These are phyloP conservation scores for Xyrauchen texanus DNA, from an alignment of 2,113 vertebrate species.

Conservation along the genomic window DNA sequence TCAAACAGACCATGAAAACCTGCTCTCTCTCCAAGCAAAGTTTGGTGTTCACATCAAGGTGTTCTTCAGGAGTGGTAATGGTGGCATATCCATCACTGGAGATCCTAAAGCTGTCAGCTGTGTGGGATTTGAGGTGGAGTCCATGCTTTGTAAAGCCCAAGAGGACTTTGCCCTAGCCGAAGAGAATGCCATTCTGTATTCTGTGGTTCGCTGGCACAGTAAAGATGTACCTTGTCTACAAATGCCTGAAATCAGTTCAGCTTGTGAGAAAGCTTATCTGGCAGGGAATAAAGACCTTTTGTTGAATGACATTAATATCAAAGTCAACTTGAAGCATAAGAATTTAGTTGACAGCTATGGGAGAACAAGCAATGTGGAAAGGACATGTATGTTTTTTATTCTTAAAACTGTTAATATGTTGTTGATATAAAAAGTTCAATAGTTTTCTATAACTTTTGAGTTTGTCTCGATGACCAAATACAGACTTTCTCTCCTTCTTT, in stretches of 20 bases:
- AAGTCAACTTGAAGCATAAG: background rate
- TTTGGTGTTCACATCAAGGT: slow-evolving; percentile 62
- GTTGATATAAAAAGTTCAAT: background rate
- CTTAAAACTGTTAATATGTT: background rate
- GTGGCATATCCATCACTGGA: slow-evolving; percentile 71
- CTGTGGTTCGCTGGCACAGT: slow-evolving; percentile 64
- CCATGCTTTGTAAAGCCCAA: slow-evolving; percentile 75
- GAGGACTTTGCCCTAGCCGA: slow-evolving; percentile 61
- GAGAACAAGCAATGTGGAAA: background rate
- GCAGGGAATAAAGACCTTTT: background rate
- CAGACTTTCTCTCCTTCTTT: background rate
- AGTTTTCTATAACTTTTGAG: background rate
- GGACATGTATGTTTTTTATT: slow-evolving; percentile 51
- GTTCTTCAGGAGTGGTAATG: slow-evolving; percentile 57
- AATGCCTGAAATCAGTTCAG: slow-evolving; percentile 12
- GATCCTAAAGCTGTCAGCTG: slow-evolving; percentile 8
- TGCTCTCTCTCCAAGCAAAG: slow-evolving; percentile 53
- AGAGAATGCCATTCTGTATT: slow-evolving; percentile 49
- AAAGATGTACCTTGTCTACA: background rate
- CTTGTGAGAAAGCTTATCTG: slow-evolving; percentile 50
- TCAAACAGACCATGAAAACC: slow-evolving; percentile 64
- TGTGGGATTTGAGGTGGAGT: slow-evolving; percentile 70
- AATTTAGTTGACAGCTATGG: background rate
- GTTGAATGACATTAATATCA: background rate
- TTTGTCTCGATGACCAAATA: background rate